Evolutionary conservation across 2,888 invertebrate species (phyloP).

Genomic region (Nysson spinosus): DNA sequence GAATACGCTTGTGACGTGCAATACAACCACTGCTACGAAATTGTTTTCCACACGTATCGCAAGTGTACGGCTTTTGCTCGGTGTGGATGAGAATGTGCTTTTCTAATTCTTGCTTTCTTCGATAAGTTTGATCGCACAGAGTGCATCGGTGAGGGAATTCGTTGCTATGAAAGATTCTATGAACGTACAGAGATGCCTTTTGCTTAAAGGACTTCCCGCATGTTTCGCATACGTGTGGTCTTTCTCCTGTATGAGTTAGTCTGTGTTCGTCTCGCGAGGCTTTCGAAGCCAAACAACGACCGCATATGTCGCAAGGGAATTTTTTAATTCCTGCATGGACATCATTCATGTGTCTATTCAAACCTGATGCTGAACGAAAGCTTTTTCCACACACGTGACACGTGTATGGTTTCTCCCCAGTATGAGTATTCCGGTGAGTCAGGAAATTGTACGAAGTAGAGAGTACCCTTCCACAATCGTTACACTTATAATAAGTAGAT

Average conservation of each 20-base stretch:
- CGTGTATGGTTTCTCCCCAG: slow-evolving; percentile 61
- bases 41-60: slow-evolving; percentile 78
- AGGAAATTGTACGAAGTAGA: slow-evolving; percentile 79
- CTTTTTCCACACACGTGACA: slow-evolving; percentile 70
- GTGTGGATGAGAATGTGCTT: slow-evolving; percentile 78
- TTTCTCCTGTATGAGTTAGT: slow-evolving; percentile 68
- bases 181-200: slow-evolving; percentile 77
- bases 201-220: slow-evolving; percentile 78
- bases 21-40: slow-evolving; percentile 78
- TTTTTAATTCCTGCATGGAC: slow-evolving; percentile 67
- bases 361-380: slow-evolving; percentile 67
- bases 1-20: slow-evolving; percentile 79
- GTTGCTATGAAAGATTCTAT: slow-evolving; percentile 68
- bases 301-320: slow-evolving; percentile 69
- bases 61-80: slow-evolving; percentile 75
- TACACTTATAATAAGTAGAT: slow-evolving; percentile 79
- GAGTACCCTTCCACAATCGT: slow-evolving; percentile 80
- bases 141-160: slow-evolving; percentile 46
- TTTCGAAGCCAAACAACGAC: slow-evolving; percentile 62
- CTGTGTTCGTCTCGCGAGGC: slow-evolving; percentile 68
- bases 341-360: slow-evolving; percentile 67
- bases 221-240: slow-evolving; percentile 73
- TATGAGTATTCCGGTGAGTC: slow-evolving; percentile 63
- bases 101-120: slow-evolving; percentile 77
- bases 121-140: slow-evolving; percentile 75